Conservation (phyloP, 1,140 invertebrate species). For the Argopecten irradians region DNA sequence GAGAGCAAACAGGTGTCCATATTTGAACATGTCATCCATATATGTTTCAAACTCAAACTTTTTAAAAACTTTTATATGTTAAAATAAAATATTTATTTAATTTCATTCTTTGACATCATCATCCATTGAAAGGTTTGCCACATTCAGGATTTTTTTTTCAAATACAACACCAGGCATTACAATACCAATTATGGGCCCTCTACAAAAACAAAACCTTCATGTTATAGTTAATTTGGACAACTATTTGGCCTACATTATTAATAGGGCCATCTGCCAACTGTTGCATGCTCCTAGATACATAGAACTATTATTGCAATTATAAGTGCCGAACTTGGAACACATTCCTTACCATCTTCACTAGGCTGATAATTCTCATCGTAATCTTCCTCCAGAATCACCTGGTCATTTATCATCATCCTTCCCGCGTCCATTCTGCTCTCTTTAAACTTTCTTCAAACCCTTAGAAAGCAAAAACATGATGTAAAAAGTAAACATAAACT, state of each 20-base stretch:
- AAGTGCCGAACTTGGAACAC: background rate
- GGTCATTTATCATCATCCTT: conserved; percentile 75
- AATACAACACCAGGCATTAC: too few relatives aligned
- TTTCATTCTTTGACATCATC: too few relatives aligned
- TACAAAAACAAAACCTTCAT: background rate
- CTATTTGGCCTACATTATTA: background rate
- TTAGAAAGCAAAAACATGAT: background rate
- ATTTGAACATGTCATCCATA: too few relatives aligned
- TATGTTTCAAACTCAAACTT: too few relatives aligned
- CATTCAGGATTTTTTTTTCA: too few relatives aligned
- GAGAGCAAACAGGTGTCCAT: too few relatives aligned
- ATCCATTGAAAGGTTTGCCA: too few relatives aligned
- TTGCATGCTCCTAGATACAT: background rate
- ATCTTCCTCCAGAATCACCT: conserved; percentile 76
- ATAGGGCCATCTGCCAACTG: conserved; percentile 20
- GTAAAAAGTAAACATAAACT: too few relatives aligned
- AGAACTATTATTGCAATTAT: background rate
- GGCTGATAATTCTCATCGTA: conserved; percentile 77
- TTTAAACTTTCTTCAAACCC: background rate
- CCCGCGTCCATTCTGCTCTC: conserved; percentile 8
- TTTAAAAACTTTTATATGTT: too few relatives aligned
- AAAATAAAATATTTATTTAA: too few relatives aligned
- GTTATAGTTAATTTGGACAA: background rate
- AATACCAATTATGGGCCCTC: too few relatives aligned
- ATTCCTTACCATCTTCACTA: conserved; percentile 70